Evolutionary conservation across 2,113 vertebrate genomes (phyloP).

Genomic region (Tragelaphus imberbis): DNA sequence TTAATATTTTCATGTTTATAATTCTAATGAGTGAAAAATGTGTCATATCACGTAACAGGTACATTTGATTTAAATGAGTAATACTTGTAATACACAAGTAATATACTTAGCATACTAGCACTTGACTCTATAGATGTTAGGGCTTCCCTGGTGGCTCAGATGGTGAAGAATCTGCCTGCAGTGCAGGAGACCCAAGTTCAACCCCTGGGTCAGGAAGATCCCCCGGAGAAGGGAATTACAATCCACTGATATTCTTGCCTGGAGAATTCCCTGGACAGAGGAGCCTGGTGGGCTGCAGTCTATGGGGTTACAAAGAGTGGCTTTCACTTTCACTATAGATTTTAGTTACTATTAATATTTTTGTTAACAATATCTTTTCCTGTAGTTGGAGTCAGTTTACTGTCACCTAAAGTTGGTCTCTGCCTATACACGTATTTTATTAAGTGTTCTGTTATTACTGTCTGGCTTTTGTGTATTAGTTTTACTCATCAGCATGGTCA

Average conservation of each 20-base stretch:
- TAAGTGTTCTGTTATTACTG: background rate
- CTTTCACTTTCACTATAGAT: background rate
- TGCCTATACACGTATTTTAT: background rate
- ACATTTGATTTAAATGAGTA: background rate
- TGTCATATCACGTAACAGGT: background rate
- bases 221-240: background rate
- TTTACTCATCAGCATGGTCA: background rate
- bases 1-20: constrained; percentile 1
- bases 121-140: background rate
- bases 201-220: background rate
- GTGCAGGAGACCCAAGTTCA: background rate
- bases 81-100: background rate
- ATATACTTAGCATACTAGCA: background rate
- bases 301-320: background rate
- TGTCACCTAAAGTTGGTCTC: background rate
- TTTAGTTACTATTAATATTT: background rate
- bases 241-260: background rate
- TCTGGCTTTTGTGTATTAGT: background rate
- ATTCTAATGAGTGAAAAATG: background rate
- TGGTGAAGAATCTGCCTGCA: background rate
- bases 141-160: background rate
- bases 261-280: background rate
- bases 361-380: background rate
- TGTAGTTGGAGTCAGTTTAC: background rate
- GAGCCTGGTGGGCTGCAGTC: background rate